These are phyloP conservation scores for Muscidifurax raptorellus DNA, from an alignment of 1,140 invertebrate species.

Conservation along the genomic window DNA sequence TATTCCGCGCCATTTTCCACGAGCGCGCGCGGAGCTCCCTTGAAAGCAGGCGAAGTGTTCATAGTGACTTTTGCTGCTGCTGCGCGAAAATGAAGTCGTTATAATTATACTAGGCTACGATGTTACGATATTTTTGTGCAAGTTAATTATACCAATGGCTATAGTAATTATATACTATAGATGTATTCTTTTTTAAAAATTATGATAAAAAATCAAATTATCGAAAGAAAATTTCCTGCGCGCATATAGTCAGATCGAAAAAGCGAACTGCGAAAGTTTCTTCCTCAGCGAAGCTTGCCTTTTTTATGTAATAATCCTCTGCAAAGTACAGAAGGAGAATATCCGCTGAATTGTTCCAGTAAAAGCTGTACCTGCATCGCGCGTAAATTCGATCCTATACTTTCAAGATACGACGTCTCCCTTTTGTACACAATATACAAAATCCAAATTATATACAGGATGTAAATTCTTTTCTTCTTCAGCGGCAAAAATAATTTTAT, in stretches of 20 bases:
- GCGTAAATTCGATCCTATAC: not conserved
- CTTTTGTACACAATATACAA: not conserved
- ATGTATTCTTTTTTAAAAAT: too few relatives aligned
- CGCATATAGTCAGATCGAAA: not conserved
- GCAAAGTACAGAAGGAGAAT: not conserved
- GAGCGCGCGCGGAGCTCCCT: not conserved
- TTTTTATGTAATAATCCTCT: too few relatives aligned
- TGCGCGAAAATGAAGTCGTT: too few relatives aligned
- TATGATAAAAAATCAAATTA: too few relatives aligned
- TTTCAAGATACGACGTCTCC: not conserved
- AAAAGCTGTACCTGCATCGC: too few relatives aligned
- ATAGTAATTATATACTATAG: too few relatives aligned
- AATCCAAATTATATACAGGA: slow-evolving; percentile 51
- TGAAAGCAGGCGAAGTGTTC: not conserved
- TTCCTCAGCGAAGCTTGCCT: not conserved
- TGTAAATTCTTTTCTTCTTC: slow-evolving; percentile 40
- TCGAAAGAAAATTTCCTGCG: not conserved
- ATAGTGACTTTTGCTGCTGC: not conserved
- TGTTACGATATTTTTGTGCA: too few relatives aligned
- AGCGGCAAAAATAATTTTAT: not conserved
- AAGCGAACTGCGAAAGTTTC: not conserved
- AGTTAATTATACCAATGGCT: too few relatives aligned
- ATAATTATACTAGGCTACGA: too few relatives aligned
- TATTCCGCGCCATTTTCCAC: not conserved
- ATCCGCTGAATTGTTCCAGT: not conserved